These are phyloP conservation scores for Ptychadena robeensis DNA, from an alignment of 2,797 vertebrate species.

Conservation along the genomic window DNA sequence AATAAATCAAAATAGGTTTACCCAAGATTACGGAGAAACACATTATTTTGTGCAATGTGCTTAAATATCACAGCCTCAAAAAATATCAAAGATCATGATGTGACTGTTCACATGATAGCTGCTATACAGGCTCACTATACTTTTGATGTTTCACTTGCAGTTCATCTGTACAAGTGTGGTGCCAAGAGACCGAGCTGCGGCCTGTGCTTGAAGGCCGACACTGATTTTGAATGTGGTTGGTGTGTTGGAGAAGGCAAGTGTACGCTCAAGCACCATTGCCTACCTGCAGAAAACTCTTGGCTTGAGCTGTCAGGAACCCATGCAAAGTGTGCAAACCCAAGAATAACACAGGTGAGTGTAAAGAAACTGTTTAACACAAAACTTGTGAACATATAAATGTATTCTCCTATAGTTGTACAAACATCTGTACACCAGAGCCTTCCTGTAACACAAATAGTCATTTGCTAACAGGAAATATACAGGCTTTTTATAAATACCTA, in stretches of 20 bases:
- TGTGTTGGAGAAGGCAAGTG: conserved; percentile 90
- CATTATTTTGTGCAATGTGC: background rate
- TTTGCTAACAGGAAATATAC: no score
- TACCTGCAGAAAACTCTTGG: conserved; percentile 87
- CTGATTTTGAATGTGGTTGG: conserved; percentile 93
- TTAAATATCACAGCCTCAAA: background rate
- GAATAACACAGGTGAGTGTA: conserved; percentile 89
- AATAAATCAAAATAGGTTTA: background rate
- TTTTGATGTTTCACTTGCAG: conserved; percentile 70
- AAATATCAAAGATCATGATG: background rate
- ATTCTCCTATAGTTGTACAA: no score
- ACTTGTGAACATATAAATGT: accelerated
- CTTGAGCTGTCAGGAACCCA: conserved; percentile 88
- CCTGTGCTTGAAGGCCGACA: conserved; percentile 94
- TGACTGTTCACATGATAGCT: background rate
- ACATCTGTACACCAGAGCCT: no score
- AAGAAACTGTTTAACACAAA: background rate
- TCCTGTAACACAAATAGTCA: no score
- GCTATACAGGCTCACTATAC: background rate
- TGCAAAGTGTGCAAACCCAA: conserved; percentile 94
- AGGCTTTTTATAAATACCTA: no score
- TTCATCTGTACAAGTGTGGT: conserved; percentile 96
- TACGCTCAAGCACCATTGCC: conserved; percentile 93
- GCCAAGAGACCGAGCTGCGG: conserved; percentile 94
- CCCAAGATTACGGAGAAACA: background rate